phyloP scores from a whole-genome alignment of 2,888 invertebrate genomes.

The Aphrophora alni region DNA sequence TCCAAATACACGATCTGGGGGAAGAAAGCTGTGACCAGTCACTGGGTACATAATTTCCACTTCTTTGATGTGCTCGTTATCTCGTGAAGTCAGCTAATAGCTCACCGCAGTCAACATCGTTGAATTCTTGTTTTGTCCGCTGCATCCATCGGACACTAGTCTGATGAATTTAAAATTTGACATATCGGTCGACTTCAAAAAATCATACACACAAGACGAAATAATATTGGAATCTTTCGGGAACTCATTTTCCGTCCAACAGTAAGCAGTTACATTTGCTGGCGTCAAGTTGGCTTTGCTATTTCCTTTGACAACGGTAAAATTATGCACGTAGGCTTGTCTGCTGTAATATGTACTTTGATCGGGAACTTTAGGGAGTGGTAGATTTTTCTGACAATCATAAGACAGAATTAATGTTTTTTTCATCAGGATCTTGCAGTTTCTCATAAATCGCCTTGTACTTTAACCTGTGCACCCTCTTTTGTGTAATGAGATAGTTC shows the following conservation, averaged over 20 bases:
- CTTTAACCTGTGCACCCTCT: constrained; percentile 20
- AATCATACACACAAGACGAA: constrained; percentile 51
- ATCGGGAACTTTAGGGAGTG: constrained; percentile 14
- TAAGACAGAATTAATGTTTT: constrained; percentile 21
- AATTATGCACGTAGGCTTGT: constrained; percentile 14
- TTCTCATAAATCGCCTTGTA: constrained; percentile 25
- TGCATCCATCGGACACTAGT: constrained; percentile 37
- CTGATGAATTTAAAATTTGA: constrained; percentile 13
- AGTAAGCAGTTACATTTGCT: constrained; percentile 50
- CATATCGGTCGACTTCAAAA: constrained; percentile 41
- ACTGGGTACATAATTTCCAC: constrained; percentile 50
- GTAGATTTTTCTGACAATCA: constrained; percentile 20
- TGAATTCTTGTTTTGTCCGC: constrained; percentile 52
- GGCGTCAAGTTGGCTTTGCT: constrained; percentile 37
- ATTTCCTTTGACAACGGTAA: constrained; percentile 12
- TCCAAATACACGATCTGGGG: constrained; percentile 51
- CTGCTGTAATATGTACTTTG: constrained; percentile 27
- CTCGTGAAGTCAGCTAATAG: constrained; percentile 46
- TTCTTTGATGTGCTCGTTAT: constrained; percentile 40
- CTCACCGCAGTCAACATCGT: constrained; percentile 50
- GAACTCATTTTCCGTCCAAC: constrained; percentile 53
- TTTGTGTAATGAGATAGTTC: constrained; percentile 12
- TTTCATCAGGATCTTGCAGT: constrained; percentile 20
- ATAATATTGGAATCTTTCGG: constrained; percentile 53
- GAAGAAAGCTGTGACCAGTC: constrained; percentile 51